These are phyloP conservation scores for Anomalospiza imberbis DNA, from an alignment of 2,797 vertebrate genomes.

Conservation along the genomic window DNA sequence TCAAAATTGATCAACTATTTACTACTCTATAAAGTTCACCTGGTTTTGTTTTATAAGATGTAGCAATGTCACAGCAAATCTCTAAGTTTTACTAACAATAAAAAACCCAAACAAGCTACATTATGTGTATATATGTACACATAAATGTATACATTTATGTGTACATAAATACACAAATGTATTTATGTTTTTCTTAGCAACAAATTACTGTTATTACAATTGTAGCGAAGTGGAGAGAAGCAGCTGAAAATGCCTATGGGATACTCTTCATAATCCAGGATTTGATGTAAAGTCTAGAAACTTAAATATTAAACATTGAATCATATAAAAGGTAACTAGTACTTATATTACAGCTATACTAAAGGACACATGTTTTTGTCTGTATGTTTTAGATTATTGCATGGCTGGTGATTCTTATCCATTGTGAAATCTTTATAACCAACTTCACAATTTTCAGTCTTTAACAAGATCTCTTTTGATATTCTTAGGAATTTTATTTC, in stretches of 20 bases:
- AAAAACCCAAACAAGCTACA: not conserved
- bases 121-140: no score
- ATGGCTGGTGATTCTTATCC: not conserved
- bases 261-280: not conserved
- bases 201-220: not conserved
- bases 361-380: not conserved
- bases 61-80: not conserved
- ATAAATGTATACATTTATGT: no score
- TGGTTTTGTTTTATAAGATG: not conserved
- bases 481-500: not conserved
- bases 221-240: not conserved
- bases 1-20: not conserved
- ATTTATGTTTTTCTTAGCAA: not conserved
- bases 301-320: not conserved
- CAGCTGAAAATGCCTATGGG: not conserved
- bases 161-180: no score
- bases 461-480: not conserved
- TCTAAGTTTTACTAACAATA: not conserved
- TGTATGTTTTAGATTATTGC: not conserved
- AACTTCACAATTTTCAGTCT: not conserved
- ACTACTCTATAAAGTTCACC: not conserved
- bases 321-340: not conserved
- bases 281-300: not conserved
- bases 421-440: not conserved
- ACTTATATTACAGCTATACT: not conserved